Conservation (phyloP, 2,113 vertebrate species). For the Pseudorasbora parva region DNA sequence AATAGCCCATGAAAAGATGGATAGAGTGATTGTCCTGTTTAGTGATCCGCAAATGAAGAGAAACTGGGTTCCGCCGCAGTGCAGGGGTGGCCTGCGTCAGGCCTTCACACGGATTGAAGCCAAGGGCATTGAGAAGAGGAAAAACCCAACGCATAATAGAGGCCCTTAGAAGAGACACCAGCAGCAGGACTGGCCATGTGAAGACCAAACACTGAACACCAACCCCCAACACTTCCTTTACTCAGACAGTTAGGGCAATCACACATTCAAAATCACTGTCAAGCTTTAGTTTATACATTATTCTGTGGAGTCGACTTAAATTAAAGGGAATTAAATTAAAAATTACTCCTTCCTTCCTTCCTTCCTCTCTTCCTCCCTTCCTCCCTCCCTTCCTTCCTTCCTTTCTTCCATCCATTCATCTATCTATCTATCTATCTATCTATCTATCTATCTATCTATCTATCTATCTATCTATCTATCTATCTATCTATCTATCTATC, state of each 20-base stretch:
- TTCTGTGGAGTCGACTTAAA: background rate
- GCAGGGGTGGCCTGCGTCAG: slow-evolving; percentile 76
- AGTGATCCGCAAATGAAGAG: slow-evolving; percentile 86
- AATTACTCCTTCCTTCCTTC: no score
- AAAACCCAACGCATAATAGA: slow-evolving; percentile 74
- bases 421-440: no score
- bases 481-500: no score
- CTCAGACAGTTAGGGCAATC: slow-evolving; percentile 64
- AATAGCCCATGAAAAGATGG: slow-evolving; percentile 87
- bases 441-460: no score
- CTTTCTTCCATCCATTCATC: no score
- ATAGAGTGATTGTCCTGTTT: slow-evolving; percentile 89
- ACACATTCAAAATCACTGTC: background rate
- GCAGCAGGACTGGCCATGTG: slow-evolving; percentile 62
- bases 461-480: no score
- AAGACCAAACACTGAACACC: slow-evolving; percentile 78
- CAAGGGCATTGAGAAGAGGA: slow-evolving; percentile 85
- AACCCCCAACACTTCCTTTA: slow-evolving; percentile 73
- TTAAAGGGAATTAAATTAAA: no score
- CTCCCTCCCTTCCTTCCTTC: no score
- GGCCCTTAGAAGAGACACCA: slow-evolving; percentile 69
- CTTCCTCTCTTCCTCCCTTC: no score
- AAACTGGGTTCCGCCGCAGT: slow-evolving; percentile 74
- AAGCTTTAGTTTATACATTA: background rate
- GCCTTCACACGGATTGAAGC: slow-evolving; percentile 80